phyloP scores from a whole-genome alignment of 2,113 vertebrate genomes.

The Noturus placidus region DNA sequence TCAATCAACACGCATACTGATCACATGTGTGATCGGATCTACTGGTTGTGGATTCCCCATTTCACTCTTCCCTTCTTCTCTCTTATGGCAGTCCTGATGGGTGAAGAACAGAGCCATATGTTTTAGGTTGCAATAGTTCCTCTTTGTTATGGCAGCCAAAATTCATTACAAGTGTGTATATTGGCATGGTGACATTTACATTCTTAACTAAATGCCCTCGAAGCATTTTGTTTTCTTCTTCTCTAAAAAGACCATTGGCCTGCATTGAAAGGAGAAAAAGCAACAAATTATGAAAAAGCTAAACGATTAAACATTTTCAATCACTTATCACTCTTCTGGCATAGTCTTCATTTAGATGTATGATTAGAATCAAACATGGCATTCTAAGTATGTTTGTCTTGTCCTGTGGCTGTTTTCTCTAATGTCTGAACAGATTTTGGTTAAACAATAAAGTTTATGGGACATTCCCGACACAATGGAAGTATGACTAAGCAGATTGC shows the following conservation, averaged over 20 bases:
- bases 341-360: neutral
- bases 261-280: neutral
- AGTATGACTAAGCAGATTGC: neutral
- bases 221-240: neutral
- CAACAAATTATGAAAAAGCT: neutral
- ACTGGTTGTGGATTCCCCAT: slow-evolving; percentile 11
- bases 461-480: neutral
- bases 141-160: slow-evolving; percentile 18
- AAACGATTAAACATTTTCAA: neutral
- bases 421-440: slow-evolving; percentile 14
- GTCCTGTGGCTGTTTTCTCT: neutral
- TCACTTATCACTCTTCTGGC: neutral
- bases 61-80: neutral
- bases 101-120: slow-evolving; percentile 4
- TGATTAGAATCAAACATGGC: slow-evolving; percentile 6
- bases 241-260: neutral
- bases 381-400: neutral
- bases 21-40: slow-evolving; percentile 37
- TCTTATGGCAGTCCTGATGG: neutral
- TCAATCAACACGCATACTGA: slow-evolving; percentile 39
- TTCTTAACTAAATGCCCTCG: slow-evolving; percentile 32
- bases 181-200: slow-evolving; percentile 28
- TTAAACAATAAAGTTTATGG: neutral
- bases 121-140: slow-evolving; percentile 34
- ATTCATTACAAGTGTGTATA: slow-evolving; percentile 20